Conservation (phyloP, 2,888 invertebrate genomes). For the Drosophila mercatorum region DNA sequence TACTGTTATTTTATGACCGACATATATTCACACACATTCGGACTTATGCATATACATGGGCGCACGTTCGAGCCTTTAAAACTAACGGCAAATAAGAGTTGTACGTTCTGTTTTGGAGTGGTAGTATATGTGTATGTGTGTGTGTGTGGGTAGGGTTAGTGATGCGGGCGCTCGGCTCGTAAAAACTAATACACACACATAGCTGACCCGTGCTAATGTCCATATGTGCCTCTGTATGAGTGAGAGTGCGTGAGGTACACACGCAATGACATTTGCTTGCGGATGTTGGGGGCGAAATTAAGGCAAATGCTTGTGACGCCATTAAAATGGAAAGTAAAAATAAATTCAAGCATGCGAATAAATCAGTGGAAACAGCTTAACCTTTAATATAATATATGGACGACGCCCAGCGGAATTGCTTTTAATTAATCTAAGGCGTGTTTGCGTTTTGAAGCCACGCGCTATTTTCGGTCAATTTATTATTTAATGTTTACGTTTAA, state of each 20-base stretch:
- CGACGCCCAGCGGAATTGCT: neutral
- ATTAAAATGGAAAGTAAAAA: conserved; percentile 62
- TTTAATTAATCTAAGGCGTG: conserved; percentile 34
- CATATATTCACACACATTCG: conserved; percentile 16
- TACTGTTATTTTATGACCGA: conserved; percentile 51
- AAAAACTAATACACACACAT: conserved; percentile 38
- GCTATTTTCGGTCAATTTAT: neutral
- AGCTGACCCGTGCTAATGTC: conserved; percentile 34
- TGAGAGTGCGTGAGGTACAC: conserved; percentile 45
- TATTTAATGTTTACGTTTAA: neutral
- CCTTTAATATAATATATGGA: conserved; percentile 20
- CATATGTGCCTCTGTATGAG: neutral
- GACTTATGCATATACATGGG: conserved; percentile 25
- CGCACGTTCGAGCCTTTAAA: conserved; percentile 75
- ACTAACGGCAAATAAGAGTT: conserved; percentile 72
- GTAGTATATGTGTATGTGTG: conserved; percentile 5
- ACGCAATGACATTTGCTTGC: conserved; percentile 49
- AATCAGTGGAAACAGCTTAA: conserved; percentile 35
- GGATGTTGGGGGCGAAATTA: conserved; percentile 48
- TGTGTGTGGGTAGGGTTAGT: conserved; percentile 39
- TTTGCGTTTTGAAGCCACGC: neutral
- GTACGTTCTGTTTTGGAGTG: conserved; percentile 60
- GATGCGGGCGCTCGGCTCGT: conserved; percentile 53
- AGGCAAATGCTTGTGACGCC: conserved; percentile 56
- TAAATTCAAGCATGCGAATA: conserved; percentile 62